phyloP scores from a whole-genome alignment of 2,888 invertebrate species.

The Neocrepidodera transversa region DNA sequence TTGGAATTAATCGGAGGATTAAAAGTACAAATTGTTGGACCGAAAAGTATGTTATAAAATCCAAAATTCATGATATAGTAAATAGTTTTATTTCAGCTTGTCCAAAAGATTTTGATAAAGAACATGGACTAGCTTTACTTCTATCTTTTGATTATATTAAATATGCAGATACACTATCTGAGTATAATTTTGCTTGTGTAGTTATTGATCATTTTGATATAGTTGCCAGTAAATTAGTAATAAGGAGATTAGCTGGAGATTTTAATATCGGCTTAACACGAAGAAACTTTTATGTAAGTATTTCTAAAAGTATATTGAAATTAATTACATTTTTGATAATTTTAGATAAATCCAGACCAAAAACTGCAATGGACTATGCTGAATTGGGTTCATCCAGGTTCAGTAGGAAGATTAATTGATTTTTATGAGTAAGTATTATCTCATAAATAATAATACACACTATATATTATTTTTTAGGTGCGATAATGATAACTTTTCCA shows the following conservation, averaged over 20 bases:
- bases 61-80: not conserved
- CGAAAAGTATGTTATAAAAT: conserved; percentile 40
- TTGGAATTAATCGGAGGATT: conserved; percentile 44
- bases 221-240: conserved; percentile 48
- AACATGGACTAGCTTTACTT: conserved; percentile 40
- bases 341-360: conserved; percentile 50
- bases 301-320: too few relatives aligned
- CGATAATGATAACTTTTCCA: conserved; percentile 49
- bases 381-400: conserved; percentile 53
- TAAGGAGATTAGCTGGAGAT: conserved; percentile 46
- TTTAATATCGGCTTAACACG: conserved; percentile 54
- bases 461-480: conserved; percentile 44
- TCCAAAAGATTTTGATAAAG: conserved; percentile 36
- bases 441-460: too few relatives aligned
- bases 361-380: conserved; percentile 55
- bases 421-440: conserved; percentile 48
- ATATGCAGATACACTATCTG: conserved; percentile 41
- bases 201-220: conserved; percentile 52
- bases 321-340: too few relatives aligned
- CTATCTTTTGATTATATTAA: conserved; percentile 47
- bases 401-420: conserved; percentile 49
- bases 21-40: conserved; percentile 41
- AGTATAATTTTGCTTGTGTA: conserved; percentile 47
- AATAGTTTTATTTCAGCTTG: conserved; percentile 29
- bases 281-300: conserved; percentile 54